Conservation (phyloP, 2,888 invertebrate genomes). For the Malachius bipustulatus region DNA sequence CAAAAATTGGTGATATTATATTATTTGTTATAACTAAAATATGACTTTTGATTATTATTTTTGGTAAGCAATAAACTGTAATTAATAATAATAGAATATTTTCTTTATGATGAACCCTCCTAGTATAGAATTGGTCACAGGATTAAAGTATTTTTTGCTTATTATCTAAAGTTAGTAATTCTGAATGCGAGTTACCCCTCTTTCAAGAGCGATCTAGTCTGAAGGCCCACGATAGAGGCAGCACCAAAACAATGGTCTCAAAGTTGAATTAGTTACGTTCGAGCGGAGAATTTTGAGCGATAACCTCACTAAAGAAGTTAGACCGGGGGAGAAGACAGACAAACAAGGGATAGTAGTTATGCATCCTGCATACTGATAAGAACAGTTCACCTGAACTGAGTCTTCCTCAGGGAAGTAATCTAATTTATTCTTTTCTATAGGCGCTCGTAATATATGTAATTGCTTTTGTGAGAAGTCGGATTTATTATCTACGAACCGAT, state of each 20-base stretch:
- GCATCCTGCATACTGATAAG: slow-evolving; percentile 28
- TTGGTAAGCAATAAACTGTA: too few relatives aligned
- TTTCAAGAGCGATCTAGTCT: slow-evolving; percentile 8
- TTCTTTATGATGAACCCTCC: too few relatives aligned
- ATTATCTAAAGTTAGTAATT: slow-evolving; percentile 19
- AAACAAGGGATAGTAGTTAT: slow-evolving; percentile 26
- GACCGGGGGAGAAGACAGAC: slow-evolving; percentile 15
- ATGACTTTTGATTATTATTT: too few relatives aligned
- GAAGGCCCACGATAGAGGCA: slow-evolving; percentile 18
- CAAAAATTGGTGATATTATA: too few relatives aligned
- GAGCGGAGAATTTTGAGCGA: slow-evolving; percentile 39
- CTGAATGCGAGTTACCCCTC: slow-evolving; percentile 18
- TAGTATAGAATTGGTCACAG: slow-evolving; percentile 1
- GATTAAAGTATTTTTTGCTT: background rate
- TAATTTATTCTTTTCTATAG: background rate
- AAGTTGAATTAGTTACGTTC: slow-evolving; percentile 40
- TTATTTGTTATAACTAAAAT: too few relatives aligned
- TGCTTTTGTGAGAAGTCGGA: slow-evolving; percentile 3
- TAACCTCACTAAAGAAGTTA: slow-evolving; percentile 36
- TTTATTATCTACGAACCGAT: too few relatives aligned
- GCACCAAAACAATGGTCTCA: slow-evolving; percentile 36
- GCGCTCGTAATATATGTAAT: slow-evolving; percentile 1
- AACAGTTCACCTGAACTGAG: slow-evolving; percentile 24
- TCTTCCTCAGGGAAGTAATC: slow-evolving; percentile 1
- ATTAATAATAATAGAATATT: too few relatives aligned